Conservation (phyloP, 1,140 invertebrate species). For the Drosophila sp. region DNA sequence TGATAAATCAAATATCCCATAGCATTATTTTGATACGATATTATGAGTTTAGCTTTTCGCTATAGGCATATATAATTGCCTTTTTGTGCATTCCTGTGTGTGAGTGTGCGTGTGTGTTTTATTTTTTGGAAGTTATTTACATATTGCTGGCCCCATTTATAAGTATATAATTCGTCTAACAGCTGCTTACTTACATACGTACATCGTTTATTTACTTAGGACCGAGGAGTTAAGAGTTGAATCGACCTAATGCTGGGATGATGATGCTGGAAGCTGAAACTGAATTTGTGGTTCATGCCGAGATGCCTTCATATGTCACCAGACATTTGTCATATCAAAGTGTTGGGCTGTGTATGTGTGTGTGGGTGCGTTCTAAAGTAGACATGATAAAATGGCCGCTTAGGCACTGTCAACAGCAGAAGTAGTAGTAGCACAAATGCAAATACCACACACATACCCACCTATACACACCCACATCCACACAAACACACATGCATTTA, state of each 20-base stretch:
- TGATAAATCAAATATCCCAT: no score
- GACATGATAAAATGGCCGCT: conserved; percentile 78
- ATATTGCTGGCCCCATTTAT: neutral
- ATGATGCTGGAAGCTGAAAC: neutral
- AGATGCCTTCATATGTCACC: conserved; percentile 43
- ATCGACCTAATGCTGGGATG: neutral
- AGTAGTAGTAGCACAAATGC: conserved; percentile 32
- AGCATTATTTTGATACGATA: no score
- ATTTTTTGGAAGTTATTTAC: no score
- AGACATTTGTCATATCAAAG: conserved; percentile 64
- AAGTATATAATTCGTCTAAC: neutral
- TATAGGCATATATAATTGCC: no score
- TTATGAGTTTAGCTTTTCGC: no score
- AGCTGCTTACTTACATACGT: neutral
- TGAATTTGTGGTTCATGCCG: neutral
- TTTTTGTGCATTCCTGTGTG: no score
- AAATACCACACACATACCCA: conserved; percentile 37
- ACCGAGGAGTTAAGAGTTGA: conserved; percentile 3
- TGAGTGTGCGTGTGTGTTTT: no score
- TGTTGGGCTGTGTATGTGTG: conserved; percentile 16
- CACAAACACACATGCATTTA: conserved; percentile 13
- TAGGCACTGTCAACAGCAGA: conserved; percentile 64
- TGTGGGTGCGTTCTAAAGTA: conserved; percentile 54
- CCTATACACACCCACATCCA: conserved; percentile 39
- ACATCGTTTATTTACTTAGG: neutral